These are phyloP conservation scores for Casuarius casuarius DNA, from an alignment of 2,113 vertebrate species.

Conservation along the genomic window DNA sequence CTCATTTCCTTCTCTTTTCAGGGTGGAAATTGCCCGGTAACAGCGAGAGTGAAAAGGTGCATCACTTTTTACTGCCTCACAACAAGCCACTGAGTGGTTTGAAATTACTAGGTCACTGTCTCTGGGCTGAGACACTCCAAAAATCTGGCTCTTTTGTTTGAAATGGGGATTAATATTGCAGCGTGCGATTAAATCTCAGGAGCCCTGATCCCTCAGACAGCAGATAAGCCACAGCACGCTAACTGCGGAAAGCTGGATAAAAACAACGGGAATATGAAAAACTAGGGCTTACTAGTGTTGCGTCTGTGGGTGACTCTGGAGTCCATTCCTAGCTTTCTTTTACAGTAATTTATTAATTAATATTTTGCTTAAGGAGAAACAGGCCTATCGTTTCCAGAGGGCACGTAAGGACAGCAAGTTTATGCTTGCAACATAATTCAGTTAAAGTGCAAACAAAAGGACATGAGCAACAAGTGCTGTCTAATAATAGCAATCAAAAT, in stretches of 20 bases:
- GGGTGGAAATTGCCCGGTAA: background rate
- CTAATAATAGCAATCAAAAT: background rate
- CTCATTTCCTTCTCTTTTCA: conserved; percentile 7
- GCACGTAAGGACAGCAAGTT: background rate
- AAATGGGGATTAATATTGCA: conserved; percentile 38
- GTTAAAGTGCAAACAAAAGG: background rate
- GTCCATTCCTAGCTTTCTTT: background rate
- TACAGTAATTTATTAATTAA: background rate
- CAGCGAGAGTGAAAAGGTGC: background rate
- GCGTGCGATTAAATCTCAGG: background rate
- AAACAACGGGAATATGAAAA: background rate
- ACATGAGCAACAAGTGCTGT: background rate
- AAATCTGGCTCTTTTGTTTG: background rate
- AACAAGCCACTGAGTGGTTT: background rate
- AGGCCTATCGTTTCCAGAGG: background rate
- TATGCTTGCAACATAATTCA: background rate
- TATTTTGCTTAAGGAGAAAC: background rate
- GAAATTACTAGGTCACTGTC: conserved; percentile 33
- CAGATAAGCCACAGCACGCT: background rate
- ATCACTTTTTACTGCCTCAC: background rate
- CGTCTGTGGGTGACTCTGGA: background rate
- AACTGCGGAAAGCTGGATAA: background rate
- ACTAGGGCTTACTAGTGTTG: background rate
- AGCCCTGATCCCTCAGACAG: background rate
- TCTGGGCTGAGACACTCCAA: background rate